Evolutionary conservation across 2,113 vertebrate species (phyloP).

Genomic region (Butastur rufipennis): DNA sequence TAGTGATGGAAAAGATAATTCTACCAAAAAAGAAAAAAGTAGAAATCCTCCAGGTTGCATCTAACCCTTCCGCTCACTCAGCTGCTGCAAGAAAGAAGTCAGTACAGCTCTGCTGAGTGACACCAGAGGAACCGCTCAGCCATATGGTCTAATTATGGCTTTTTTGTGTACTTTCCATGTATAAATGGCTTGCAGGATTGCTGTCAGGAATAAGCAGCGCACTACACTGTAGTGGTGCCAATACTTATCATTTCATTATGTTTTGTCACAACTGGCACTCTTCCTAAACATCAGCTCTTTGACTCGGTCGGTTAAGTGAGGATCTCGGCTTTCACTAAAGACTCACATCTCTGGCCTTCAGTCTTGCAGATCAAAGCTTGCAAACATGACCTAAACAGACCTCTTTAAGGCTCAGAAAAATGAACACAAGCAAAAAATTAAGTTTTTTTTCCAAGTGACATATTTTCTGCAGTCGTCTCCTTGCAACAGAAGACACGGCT

Average conservation of each 20-base stretch:
- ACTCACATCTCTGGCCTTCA: neutral
- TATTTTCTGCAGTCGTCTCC: neutral
- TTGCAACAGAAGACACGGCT: rapidly evolving
- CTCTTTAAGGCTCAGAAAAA: neutral
- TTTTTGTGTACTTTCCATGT: neutral
- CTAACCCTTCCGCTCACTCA: neutral
- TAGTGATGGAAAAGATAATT: neutral
- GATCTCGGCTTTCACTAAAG: neutral
- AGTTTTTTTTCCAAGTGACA: neutral
- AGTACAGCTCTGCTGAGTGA: neutral
- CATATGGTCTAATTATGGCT: constrained; percentile 3
- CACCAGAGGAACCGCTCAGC: neutral
- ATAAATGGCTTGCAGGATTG: constrained; percentile 3
- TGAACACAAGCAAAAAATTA: neutral
- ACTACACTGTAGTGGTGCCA: neutral
- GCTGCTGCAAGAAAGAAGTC: neutral
- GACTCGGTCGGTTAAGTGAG: rapidly evolving
- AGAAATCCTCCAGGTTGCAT: neutral
- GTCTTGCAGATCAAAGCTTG: neutral
- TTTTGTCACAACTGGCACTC: neutral
- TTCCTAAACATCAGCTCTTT: neutral
- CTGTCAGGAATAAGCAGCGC: neutral
- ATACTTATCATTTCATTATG: neutral
- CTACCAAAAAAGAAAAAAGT: neutral
- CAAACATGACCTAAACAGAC: rapidly evolving